Evolutionary conservation across 92 coral and sea anemone genomes (phyloP).

Genomic region (Micromussa lordhowensis): DNA sequence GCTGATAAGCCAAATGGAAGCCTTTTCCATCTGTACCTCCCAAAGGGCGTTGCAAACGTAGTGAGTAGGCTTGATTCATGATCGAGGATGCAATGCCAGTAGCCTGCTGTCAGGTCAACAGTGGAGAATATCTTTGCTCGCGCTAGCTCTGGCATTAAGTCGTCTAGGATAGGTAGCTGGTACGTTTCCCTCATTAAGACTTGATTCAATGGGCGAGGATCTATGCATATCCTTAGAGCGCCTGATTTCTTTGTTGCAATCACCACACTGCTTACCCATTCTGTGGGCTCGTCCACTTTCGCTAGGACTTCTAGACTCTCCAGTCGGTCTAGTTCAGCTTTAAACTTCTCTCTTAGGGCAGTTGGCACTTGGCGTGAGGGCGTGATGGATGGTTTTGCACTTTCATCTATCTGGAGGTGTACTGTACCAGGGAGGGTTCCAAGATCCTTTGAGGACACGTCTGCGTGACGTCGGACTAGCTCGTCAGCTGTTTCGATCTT

Average conservation of each 20-base stretch:
- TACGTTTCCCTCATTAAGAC: constrained; percentile 47
- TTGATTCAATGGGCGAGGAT: constrained; percentile 36
- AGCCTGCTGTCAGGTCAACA: constrained; percentile 45
- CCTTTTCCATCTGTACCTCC: constrained; percentile 61
- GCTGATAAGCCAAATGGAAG: constrained; percentile 61
- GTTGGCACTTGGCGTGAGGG: constrained; percentile 59
- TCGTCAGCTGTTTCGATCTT: no score
- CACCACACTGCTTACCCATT: constrained; percentile 48
- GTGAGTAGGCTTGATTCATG: constrained; percentile 64
- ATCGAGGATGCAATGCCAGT: constrained; percentile 64
- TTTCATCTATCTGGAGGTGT: constrained; percentile 19
- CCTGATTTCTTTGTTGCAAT: constrained; percentile 67
- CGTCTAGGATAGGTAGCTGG: constrained; percentile 59
- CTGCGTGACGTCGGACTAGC: no score
- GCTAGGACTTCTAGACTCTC: constrained; percentile 53
- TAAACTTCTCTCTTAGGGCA: constrained; percentile 55
- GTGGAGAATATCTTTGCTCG: constrained; percentile 40
- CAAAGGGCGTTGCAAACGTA: constrained; percentile 63
- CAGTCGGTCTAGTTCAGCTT: constrained; percentile 50
- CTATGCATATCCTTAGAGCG: constrained; percentile 59
- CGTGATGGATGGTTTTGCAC: constrained; percentile 48
- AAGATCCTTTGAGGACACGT: no score
- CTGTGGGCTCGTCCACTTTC: constrained; percentile 62
- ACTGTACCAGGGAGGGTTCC: no score
- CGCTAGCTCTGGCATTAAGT: constrained; percentile 48